These are phyloP conservation scores for Neodiprion virginianus DNA, from an alignment of 1,140 invertebrate species.

Conservation along the genomic window DNA sequence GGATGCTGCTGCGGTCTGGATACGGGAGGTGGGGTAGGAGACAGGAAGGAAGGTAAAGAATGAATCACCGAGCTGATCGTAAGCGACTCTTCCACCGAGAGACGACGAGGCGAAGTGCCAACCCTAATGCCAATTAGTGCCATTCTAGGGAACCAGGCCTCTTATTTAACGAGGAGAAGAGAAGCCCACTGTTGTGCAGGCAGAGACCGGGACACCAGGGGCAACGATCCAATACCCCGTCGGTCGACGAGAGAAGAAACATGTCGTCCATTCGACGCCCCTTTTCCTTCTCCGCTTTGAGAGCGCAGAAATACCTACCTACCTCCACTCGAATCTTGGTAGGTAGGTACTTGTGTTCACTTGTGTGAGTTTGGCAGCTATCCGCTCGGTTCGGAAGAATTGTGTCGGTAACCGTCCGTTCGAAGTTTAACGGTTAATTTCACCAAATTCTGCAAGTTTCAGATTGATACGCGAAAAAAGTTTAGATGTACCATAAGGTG, in stretches of 20 bases:
- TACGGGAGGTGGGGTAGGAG: conserved; percentile 19
- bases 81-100: not conserved
- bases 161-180: conserved; percentile 3
- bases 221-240: conserved; percentile 1
- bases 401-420: too few species aligned
- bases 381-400: too few species aligned
- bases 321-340: too few species aligned
- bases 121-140: conserved; percentile 62
- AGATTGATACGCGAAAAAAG: too few species aligned
- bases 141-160: conserved; percentile 46
- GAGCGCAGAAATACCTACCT: too few species aligned
- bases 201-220: not conserved
- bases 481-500: too few species aligned
- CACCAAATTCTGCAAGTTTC: too few species aligned
- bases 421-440: too few species aligned
- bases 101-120: conserved; percentile 55
- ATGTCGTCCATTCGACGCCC: not conserved
- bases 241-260: not conserved
- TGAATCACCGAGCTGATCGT: conserved; percentile 3
- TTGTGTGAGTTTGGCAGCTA: too few species aligned
- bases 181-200: not conserved
- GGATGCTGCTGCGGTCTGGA: not conserved
- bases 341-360: too few species aligned
- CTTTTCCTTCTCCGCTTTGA: too few species aligned
- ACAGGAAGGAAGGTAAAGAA: conserved; percentile 10